phyloP scores from a whole-genome alignment of 2,888 invertebrate genomes.

The Eudemis profundana region DNA sequence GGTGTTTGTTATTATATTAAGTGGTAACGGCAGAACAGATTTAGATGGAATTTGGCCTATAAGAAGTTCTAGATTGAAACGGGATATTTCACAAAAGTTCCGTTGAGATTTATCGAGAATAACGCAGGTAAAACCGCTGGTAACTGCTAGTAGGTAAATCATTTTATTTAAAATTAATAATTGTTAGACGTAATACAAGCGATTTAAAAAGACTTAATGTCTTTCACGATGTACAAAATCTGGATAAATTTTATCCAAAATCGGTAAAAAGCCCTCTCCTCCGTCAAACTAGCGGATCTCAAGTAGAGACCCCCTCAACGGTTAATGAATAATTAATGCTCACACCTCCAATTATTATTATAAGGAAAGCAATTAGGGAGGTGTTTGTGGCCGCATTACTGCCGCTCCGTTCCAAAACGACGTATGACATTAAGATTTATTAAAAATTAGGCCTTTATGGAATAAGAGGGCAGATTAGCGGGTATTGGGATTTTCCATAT shows the following conservation, averaged over 20 bases:
- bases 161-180: too few relatives aligned
- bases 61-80: too few relatives aligned
- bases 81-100: too few relatives aligned
- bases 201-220: neutral
- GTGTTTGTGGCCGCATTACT: slow-evolving; percentile 37
- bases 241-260: neutral
- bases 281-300: slow-evolving; percentile 76
- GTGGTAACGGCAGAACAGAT: too few relatives aligned
- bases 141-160: too few relatives aligned
- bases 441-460: neutral
- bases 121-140: too few relatives aligned
- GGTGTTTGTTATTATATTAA: too few relatives aligned
- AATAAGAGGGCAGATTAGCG: neutral
- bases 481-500: neutral
- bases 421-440: neutral
- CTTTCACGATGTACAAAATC: neutral
- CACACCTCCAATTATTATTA: slow-evolving; percentile 81
- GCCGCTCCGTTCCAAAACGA: neutral
- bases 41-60: too few relatives aligned
- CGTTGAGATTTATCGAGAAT: too few relatives aligned
- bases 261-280: slow-evolving; percentile 55
- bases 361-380: slow-evolving; percentile 76
- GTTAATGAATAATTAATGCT: slow-evolving; percentile 83
- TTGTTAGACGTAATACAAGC: too few relatives aligned
- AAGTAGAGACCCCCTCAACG: slow-evolving; percentile 70